A percentile compares a stretch with the other conserved stretches of the same genome.
Evolutionary conservation across 2,797 vertebrate species (phyloP).

Genomic region (Pelodytes ibericus): DNA sequence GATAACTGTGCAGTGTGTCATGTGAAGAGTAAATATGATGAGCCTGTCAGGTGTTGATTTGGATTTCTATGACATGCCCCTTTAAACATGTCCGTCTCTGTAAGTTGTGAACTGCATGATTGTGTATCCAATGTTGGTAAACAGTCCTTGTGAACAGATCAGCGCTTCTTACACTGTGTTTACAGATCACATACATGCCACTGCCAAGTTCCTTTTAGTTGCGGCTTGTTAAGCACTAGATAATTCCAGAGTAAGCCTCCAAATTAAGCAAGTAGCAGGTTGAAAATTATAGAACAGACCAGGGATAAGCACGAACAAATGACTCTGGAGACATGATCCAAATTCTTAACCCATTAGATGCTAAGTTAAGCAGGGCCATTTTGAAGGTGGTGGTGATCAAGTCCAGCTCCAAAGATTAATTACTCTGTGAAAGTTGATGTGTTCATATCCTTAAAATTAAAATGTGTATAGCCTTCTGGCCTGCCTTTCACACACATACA

Average conservation of each 20-base stretch:
- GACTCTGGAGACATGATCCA: background rate
- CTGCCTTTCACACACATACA: too few species aligned
- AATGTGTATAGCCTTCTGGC: too few species aligned
- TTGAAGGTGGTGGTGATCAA: too few species aligned
- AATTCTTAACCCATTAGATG: too few species aligned
- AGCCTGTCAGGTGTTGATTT: background rate
- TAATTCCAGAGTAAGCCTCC: background rate
- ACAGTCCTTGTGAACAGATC: slow-evolving; percentile 58
- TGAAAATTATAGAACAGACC: background rate
- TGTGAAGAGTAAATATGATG: background rate
- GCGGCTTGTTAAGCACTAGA: slow-evolving; percentile 4
- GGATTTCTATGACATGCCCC: background rate
- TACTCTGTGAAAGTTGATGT: too few species aligned
- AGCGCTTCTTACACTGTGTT: background rate
- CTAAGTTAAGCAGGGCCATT: too few species aligned
- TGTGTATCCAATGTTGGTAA: slow-evolving; percentile 40
- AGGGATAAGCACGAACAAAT: background rate
- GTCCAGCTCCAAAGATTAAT: too few species aligned
- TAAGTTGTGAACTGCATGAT: slow-evolving; percentile 20
- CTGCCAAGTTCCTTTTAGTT: slow-evolving; percentile 5
- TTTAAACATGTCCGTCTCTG: background rate
- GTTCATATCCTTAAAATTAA: too few species aligned
- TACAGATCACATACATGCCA: background rate
- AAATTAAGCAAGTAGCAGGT: background rate
- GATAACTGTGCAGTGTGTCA: background rate